Conservation (phyloP, 2,113 vertebrate species). For the Dromiciops gliroides region DNA sequence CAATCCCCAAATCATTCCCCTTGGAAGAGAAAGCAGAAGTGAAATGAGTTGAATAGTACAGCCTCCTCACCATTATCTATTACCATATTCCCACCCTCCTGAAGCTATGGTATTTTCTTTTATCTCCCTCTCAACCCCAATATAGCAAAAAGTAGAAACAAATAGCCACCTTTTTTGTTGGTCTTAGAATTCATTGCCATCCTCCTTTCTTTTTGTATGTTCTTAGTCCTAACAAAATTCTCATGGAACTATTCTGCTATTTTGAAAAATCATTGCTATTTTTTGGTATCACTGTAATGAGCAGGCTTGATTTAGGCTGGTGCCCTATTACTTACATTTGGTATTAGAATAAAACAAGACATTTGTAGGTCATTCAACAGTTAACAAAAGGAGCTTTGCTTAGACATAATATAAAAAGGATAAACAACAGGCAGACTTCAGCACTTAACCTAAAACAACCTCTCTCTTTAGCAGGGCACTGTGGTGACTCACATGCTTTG, state of each 20-base stretch:
- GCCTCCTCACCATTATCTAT: too few species aligned
- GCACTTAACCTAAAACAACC: background rate
- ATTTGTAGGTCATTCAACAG: background rate
- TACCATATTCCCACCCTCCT: too few species aligned
- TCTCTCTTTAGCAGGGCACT: too few species aligned
- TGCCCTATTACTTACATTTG: background rate
- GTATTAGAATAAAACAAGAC: background rate
- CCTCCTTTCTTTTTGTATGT: background rate
- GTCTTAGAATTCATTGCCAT: too few species aligned
- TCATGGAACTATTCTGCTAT: background rate
- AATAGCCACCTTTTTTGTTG: too few species aligned
- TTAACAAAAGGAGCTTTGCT: background rate
- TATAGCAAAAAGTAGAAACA: too few species aligned
- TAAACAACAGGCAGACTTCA: background rate
- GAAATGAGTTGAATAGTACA: too few species aligned
- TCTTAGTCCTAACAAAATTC: background rate
- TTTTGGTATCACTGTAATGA: background rate
- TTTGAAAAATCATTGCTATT: background rate
- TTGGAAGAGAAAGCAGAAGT: background rate
- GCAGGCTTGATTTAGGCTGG: background rate
- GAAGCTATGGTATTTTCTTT: too few species aligned
- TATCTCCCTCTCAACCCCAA: too few species aligned
- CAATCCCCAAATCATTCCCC: background rate
- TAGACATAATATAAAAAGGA: background rate
- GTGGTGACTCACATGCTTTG: background rate